Conservation (phyloP, 2,888 invertebrate species). For the Drosophila atroscutellata region DNA sequence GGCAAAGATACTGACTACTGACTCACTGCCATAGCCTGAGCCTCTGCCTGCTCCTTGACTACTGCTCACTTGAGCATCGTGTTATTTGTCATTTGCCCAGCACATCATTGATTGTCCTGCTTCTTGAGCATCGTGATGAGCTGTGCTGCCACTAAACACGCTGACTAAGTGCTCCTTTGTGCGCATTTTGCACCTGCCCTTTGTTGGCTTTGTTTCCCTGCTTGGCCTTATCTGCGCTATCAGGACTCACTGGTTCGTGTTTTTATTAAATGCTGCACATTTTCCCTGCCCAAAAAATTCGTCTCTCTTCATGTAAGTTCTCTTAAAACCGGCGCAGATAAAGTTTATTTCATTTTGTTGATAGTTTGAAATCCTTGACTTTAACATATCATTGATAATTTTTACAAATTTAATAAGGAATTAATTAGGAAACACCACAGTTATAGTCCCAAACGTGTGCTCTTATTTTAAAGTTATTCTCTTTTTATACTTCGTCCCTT, state of each 20-base stretch:
- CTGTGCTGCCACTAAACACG: constrained; percentile 43
- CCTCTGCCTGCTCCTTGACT: constrained; percentile 7
- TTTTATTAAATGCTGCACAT: background rate
- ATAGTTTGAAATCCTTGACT: background rate
- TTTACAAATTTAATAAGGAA: background rate
- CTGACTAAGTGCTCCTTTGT: constrained; percentile 75
- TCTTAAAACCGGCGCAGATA: background rate
- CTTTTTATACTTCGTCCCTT: background rate
- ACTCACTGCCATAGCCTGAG: background rate
- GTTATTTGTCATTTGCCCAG: constrained; percentile 50
- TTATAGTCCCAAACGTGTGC: background rate
- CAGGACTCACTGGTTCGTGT: background rate
- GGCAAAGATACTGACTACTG: constrained; percentile 2
- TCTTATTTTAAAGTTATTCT: background rate
- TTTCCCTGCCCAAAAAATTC: background rate
- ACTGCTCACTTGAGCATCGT: constrained; percentile 63
- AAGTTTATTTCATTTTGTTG: background rate
- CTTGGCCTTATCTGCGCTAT: background rate
- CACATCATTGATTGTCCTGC: constrained; percentile 50
- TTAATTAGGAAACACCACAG: background rate
- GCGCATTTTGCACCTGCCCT: constrained; percentile 68
- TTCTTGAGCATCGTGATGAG: constrained; percentile 36
- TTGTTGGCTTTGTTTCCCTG: constrained; percentile 32
- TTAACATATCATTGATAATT: background rate
- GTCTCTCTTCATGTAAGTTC: background rate